Evolutionary conservation across 2,888 invertebrate genomes (phyloP), one percentile per base, ranked within the genome.

Genomic region (Oxystoma pomonae): DNA sequence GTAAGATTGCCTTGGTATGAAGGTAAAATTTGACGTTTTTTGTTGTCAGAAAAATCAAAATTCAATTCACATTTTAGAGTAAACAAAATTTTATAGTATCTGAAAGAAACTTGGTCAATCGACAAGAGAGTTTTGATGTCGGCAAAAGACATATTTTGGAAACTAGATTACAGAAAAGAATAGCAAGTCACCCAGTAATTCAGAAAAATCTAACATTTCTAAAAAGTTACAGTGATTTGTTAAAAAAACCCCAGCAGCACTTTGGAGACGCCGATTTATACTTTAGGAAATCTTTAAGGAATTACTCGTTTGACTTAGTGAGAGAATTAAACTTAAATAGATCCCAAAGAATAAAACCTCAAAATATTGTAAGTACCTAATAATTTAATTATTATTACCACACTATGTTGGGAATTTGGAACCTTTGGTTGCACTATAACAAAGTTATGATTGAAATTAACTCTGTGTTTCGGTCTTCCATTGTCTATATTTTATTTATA

Each of bases 231-330:
- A 72, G 67, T 61, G 68, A 67, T 22, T 53, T 73, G 20, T 75
- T 75, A 55, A 58, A 69, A 12, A 71, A 67, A 62, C 67, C 71
- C 2, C 62, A 62, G 16, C 53, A 59, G 5, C 67, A 72, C 61
- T 71, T 71, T 20, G 78, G 78, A n/a, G 76, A 77, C 72, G 75
- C 77, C 0, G 77, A 78, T 52, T 66, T 72, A 1, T 74, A 74
- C 66, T 80, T 80, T 62, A 74, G 68, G 62, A 72, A 76, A 52
- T 74, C 73, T 17, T 70, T 80, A 58, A 72, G 80, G 58, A 76
- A 73, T 63, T 76, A 76, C 72, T 70, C 75, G 18, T 72, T 77
- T 55, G 75, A 78, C 63, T 67, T 76, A 52, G 66, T 73, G 9
- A 68, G 68, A 18, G 70, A 72, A 20, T 60, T 73, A 16, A n/a